Percentiles rank a stretch among this genome's conserved stretches.
Conservation (phyloP, 2,888 invertebrate species). For the Dasysyrphus albostriatus region DNA sequence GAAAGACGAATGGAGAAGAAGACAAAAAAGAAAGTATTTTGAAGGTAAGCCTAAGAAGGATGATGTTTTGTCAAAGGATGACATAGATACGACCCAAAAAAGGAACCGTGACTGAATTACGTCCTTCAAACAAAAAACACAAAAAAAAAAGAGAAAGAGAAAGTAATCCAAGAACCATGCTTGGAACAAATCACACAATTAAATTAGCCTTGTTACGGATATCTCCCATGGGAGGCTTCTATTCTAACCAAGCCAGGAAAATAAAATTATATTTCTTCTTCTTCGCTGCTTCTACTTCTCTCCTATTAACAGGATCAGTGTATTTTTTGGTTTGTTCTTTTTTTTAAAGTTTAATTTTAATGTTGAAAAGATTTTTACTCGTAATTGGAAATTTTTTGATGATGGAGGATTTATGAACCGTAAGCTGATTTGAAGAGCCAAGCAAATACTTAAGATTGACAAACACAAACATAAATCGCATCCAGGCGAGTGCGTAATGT, state of each 20-base stretch:
- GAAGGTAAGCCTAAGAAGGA: constrained; percentile 27
- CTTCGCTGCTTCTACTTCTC: background rate
- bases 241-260: constrained; percentile 5
- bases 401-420: constrained; percentile 70
- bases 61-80: constrained; percentile 60
- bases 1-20: background rate
- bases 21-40: background rate
- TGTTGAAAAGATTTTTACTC: constrained; percentile 56
- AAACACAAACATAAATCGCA: constrained; percentile 40
- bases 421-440: constrained; percentile 72
- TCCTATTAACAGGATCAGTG: constrained; percentile 56
- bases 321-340: constrained; percentile 5
- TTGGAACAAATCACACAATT: constrained; percentile 70
- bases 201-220: constrained; percentile 71
- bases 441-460: constrained; percentile 63
- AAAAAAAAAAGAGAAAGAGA: constrained; percentile 19
- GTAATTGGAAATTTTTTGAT: constrained; percentile 66
- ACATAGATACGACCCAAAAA: constrained; percentile 64
- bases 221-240: constrained; percentile 64
- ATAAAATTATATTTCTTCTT: constrained; percentile 3
- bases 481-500: constrained; percentile 45
- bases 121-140: background rate
- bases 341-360: constrained; percentile 58
- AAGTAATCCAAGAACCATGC: constrained; percentile 37
- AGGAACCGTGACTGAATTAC: constrained; percentile 16